Evolutionary conservation across 2,888 invertebrate genomes (phyloP).

Genomic region (Abrostola triplasia): DNA sequence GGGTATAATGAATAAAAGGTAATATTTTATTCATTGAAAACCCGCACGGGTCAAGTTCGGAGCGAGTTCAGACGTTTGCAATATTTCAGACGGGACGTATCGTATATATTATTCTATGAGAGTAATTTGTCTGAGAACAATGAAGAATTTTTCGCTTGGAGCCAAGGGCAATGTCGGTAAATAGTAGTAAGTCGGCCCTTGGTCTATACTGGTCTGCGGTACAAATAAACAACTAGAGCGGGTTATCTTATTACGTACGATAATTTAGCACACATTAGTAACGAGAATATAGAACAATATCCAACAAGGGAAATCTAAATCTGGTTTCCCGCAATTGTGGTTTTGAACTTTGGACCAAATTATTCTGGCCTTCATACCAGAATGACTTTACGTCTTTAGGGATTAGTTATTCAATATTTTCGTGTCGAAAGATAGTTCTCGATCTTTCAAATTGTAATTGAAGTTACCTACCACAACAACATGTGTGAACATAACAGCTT

Average conservation of each 20-base stretch:
- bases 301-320: too few relatives aligned
- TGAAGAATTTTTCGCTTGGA: slow-evolving; percentile 81
- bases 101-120: slow-evolving; percentile 72
- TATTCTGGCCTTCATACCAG: too few relatives aligned
- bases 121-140: slow-evolving; percentile 82
- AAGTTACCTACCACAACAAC: too few relatives aligned
- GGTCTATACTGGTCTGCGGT: slow-evolving; percentile 58
- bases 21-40: slow-evolving; percentile 59
- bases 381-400: too few relatives aligned
- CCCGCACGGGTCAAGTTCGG: slow-evolving; percentile 53
- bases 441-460: too few relatives aligned
- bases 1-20: slow-evolving; percentile 55
- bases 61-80: slow-evolving; percentile 50
- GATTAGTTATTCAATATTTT: too few relatives aligned
- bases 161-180: slow-evolving; percentile 74
- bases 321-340: too few relatives aligned
- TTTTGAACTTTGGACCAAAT: too few relatives aligned
- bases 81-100: slow-evolving; percentile 63
- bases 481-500: neutral
- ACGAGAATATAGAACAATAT: too few relatives aligned
- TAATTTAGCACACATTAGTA: too few relatives aligned
- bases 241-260: too few relatives aligned
- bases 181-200: slow-evolving; percentile 70
- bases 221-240: slow-evolving; percentile 45
- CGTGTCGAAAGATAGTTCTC: too few relatives aligned